These are phyloP conservation scores for Troides aeacus DNA, from an alignment of 2,888 invertebrate genomes.

Conservation along the genomic window DNA sequence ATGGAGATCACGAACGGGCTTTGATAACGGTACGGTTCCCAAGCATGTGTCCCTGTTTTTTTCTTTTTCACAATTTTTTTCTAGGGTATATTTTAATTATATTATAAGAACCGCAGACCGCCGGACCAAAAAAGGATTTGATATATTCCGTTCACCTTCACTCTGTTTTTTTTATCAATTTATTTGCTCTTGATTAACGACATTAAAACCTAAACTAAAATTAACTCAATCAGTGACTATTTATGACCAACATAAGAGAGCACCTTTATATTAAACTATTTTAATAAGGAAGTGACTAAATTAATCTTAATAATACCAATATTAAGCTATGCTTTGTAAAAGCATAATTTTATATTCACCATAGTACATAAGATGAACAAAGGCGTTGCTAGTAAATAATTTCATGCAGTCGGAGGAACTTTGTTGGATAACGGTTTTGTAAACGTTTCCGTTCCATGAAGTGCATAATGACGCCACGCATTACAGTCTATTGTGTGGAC, in stretches of 20 bases:
- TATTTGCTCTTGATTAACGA: background rate
- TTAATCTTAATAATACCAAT: background rate
- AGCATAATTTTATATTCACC: background rate
- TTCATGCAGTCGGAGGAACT: conserved; percentile 12
- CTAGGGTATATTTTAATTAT: background rate
- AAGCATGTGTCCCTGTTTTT: background rate
- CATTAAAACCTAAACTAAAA: no score
- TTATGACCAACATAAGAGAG: no score
- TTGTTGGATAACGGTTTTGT: conserved; percentile 25
- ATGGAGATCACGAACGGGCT: conserved; percentile 19
- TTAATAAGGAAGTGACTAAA: no score
- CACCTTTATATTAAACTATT: no score
- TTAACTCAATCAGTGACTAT: no score
- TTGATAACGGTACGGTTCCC: conserved; percentile 20
- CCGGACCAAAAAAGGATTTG: background rate
- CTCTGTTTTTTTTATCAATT: background rate
- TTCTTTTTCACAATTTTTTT: conserved; percentile 2
- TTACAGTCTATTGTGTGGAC: conserved; percentile 32
- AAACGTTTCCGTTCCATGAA: conserved; percentile 46
- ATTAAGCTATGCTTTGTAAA: no score
- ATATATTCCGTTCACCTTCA: background rate
- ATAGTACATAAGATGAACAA: background rate
- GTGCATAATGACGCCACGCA: conserved; percentile 58
- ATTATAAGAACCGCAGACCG: conserved; percentile 1
- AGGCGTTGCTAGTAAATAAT: conserved; percentile 15